Percentiles rank a stretch among this genome's conserved stretches.
Evolutionary conservation across 2,797 vertebrate genomes (phyloP).

Genomic region (Sphaeramia orbicularis): DNA sequence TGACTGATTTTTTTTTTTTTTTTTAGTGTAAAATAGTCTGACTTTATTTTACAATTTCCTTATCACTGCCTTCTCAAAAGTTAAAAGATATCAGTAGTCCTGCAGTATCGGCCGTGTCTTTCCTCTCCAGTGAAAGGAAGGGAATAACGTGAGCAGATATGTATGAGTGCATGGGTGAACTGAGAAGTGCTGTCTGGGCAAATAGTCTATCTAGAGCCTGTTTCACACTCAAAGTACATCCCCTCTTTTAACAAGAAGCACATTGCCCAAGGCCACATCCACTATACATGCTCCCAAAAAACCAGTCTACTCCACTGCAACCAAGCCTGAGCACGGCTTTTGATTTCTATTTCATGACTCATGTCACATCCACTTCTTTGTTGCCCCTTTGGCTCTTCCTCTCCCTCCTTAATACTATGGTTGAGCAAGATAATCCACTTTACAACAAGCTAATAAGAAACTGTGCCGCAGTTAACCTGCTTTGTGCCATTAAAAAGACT

Average conservation of each 20-base stretch:
- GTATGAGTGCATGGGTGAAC: conserved; percentile 66
- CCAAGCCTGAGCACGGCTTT: conserved; percentile 58
- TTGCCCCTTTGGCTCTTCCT: conserved; percentile 61
- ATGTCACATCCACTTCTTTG: conserved; percentile 63
- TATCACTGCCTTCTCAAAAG: conserved; percentile 51
- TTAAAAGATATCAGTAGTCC: conserved; percentile 50
- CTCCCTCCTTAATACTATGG: conserved; percentile 44
- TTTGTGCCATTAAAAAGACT: conserved; percentile 32
- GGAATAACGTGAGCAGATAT: conserved; percentile 54
- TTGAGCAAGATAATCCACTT: conserved; percentile 57
- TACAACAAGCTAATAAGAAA: conserved; percentile 56
- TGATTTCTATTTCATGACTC: conserved; percentile 78
- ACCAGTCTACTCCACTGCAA: conserved; percentile 52
- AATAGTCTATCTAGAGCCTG: conserved; percentile 61
- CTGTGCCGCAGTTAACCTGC: conserved; percentile 40
- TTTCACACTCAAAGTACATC: conserved; percentile 66
- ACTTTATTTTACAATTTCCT: conserved; percentile 35
- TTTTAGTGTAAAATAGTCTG: conserved; percentile 31
- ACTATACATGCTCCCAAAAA: conserved; percentile 62
- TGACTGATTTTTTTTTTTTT: conserved; percentile 20
- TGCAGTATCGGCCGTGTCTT: conserved; percentile 39
- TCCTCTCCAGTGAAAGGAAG: conserved; percentile 40
- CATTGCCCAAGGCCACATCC: conserved; percentile 71
- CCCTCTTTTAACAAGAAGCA: conserved; percentile 72
- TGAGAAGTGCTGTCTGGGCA: conserved; percentile 71